Conservation (phyloP, 2,888 invertebrate species). For the Listrodromus nycthemerus region DNA sequence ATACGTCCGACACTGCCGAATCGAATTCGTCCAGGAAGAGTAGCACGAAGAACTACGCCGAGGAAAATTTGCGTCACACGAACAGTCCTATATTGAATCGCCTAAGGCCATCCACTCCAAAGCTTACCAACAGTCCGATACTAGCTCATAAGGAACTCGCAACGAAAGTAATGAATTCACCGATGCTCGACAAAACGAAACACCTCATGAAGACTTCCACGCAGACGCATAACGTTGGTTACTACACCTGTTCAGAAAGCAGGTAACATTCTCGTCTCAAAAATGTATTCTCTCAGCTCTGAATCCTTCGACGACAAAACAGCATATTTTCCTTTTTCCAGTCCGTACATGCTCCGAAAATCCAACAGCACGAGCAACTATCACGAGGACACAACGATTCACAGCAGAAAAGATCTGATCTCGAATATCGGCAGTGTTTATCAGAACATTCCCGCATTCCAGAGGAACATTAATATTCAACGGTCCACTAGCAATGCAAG, state of each 20-base stretch:
- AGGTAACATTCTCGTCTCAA: slow-evolving; percentile 66
- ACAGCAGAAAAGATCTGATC: slow-evolving; percentile 71
- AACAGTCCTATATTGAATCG: slow-evolving; percentile 77
- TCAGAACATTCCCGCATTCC: slow-evolving; percentile 74
- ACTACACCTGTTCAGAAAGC: slow-evolving; percentile 79
- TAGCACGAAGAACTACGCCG: slow-evolving; percentile 73
- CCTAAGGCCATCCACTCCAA: slow-evolving; percentile 75
- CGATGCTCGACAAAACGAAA: slow-evolving; percentile 76
- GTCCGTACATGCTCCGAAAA: slow-evolving; percentile 80
- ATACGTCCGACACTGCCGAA: slow-evolving; percentile 77
- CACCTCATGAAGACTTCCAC: slow-evolving; percentile 71
- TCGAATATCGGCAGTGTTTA: slow-evolving; percentile 67
- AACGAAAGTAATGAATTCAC: slow-evolving; percentile 74
- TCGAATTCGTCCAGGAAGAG: slow-evolving; percentile 78
- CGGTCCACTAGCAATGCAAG: slow-evolving; percentile 85
- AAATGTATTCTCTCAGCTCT: not conserved
- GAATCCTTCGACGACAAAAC: not conserved
- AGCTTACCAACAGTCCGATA: slow-evolving; percentile 79
- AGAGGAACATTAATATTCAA: slow-evolving; percentile 79
- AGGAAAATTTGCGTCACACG: slow-evolving; percentile 74
- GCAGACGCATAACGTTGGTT: slow-evolving; percentile 78
- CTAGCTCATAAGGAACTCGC: slow-evolving; percentile 74
- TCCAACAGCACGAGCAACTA: slow-evolving; percentile 79
- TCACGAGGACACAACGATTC: slow-evolving; percentile 71
- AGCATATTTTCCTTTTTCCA: slow-evolving; percentile 56